phyloP scores from a whole-genome alignment of 2,888 invertebrate species.

The Lottia gigantea region DNA sequence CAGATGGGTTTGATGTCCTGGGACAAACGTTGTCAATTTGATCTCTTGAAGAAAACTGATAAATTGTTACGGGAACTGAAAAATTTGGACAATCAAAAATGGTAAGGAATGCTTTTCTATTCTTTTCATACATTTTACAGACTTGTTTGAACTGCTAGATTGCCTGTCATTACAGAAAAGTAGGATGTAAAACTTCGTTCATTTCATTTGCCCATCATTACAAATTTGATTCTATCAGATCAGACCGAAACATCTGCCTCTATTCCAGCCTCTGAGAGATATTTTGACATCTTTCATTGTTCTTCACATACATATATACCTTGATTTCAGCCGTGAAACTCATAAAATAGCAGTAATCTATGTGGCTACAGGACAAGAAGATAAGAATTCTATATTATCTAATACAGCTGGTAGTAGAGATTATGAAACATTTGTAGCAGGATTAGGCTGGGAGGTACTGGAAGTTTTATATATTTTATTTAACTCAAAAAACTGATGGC shows the following conservation, averaged over 20 bases:
- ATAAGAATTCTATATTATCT: slow-evolving; percentile 90
- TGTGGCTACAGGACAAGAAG: slow-evolving; percentile 95
- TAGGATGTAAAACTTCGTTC: no score
- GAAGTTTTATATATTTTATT: no score
- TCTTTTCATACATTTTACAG: no score
- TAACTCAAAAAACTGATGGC: no score
- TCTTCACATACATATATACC: no score
- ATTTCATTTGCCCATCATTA: no score
- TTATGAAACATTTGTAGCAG: slow-evolving; percentile 81
- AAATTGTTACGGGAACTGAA: slow-evolving; percentile 88
- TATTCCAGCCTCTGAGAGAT: no score
- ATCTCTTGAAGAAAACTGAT: slow-evolving; percentile 88
- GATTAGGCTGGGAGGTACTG: slow-evolving; percentile 78
- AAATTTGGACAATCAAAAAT: slow-evolving; percentile 86
- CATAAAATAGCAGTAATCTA: slow-evolving; percentile 91
- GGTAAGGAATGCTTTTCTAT: slow-evolving; percentile 33
- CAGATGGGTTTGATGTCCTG: slow-evolving; percentile 91
- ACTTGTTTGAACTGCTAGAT: no score
- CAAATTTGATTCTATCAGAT: no score
- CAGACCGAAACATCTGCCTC: no score
- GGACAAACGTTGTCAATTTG: slow-evolving; percentile 81
- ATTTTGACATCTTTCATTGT: no score
- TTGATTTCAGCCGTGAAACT: slow-evolving; percentile 64
- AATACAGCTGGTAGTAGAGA: slow-evolving; percentile 92
- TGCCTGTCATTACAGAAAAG: no score